A percentile compares a stretch with the other conserved stretches of the same genome.
phyloP scores from a whole-genome alignment of 2,113 vertebrate species.

The Nettapus auritus region DNA sequence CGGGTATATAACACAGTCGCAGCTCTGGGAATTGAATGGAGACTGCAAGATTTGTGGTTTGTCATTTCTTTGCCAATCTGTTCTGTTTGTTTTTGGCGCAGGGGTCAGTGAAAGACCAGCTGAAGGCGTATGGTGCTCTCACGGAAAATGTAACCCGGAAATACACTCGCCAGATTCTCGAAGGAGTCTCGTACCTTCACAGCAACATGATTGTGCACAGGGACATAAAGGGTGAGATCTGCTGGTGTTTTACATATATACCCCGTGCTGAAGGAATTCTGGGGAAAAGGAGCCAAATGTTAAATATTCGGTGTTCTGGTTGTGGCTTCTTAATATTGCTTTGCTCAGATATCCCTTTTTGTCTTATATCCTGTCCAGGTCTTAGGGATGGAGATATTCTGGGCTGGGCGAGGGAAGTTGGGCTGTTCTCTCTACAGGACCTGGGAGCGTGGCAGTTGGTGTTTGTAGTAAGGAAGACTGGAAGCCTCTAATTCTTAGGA shows the following conservation, averaged over 20 bases:
- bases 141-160: slow-evolving; percentile 95
- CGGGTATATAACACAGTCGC: neutral
- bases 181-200: slow-evolving; percentile 95
- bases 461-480: neutral
- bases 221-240: slow-evolving; percentile 91
- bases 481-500: neutral
- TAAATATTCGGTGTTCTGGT: neutral
- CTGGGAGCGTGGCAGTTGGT: neutral
- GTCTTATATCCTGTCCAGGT: neutral
- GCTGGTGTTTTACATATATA: neutral
- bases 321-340: neutral
- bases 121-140: slow-evolving; percentile 94
- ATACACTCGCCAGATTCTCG: slow-evolving; percentile 95
- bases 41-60: neutral
- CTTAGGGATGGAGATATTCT: neutral
- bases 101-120: slow-evolving; percentile 96
- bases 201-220: slow-evolving; percentile 99
- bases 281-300: neutral
- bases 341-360: neutral
- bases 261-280: neutral
- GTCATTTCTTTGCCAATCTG: neutral
- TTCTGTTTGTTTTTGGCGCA: slow-evolving; percentile 51
- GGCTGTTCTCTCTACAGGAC: neutral
- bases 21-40: neutral
- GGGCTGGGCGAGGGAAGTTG: neutral